These are phyloP conservation scores for Antitype chi DNA, from an alignment of 2,888 invertebrate genomes.

Conservation along the genomic window DNA sequence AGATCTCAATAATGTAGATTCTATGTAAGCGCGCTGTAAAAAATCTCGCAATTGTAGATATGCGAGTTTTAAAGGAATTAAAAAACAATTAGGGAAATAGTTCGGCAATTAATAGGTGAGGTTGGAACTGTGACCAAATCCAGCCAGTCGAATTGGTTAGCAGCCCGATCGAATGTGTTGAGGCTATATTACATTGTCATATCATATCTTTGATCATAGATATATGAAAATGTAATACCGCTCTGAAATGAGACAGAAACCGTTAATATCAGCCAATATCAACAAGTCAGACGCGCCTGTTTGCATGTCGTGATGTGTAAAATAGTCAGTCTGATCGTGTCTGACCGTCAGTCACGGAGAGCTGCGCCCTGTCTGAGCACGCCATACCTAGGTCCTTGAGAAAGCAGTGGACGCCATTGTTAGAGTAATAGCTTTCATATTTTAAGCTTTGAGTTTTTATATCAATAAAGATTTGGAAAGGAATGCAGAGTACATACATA, in stretches of 20 bases:
- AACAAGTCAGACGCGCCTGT: neutral
- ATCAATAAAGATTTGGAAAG: neutral
- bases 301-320: neutral
- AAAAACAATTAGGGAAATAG: no score
- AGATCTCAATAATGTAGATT: no score
- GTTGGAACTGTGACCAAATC: no score
- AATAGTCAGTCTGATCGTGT: neutral
- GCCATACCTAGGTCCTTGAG: conserved; percentile 19
- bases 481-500: neutral
- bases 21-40: no score
- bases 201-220: neutral
- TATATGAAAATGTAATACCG: neutral
- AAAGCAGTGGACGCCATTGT: neutral
- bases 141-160: no score
- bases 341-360: neutral
- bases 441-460: neutral
- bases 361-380: conserved; percentile 43
- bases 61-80: no score
- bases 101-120: no score
- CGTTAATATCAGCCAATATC: neutral
- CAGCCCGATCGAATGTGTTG: no score
- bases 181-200: neutral
- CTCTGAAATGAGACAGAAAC: neutral
- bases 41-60: no score
- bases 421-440: neutral